phyloP scores from a whole-genome alignment of 2,888 invertebrate genomes.

The Caenorhabditis panamensis region DNA sequence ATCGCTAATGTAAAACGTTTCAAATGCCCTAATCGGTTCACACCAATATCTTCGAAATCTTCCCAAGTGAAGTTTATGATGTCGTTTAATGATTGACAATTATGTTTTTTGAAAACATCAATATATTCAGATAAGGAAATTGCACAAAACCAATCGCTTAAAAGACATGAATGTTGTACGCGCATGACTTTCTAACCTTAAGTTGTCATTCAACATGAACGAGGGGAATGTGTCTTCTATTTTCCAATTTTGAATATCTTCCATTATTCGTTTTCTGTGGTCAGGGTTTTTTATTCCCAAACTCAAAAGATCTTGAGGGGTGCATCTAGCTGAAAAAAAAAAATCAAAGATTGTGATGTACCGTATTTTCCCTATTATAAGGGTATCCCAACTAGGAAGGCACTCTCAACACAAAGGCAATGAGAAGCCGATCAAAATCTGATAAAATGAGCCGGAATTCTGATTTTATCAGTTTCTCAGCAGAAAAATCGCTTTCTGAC shows the following conservation, averaged over 20 bases:
- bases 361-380: too few relatives aligned
- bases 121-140: conserved; percentile 94
- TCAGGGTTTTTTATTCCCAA: conserved; percentile 94
- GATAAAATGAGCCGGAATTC: too few relatives aligned
- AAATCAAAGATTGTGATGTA: too few relatives aligned
- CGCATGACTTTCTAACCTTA: conserved; percentile 45
- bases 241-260: conserved; percentile 88
- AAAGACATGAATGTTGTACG: too few relatives aligned
- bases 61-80: conserved; percentile 98
- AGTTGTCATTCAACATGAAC: conserved; percentile 54
- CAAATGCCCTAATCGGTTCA: conserved; percentile 89
- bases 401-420: too few relatives aligned
- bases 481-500: too few relatives aligned
- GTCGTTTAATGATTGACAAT: conserved; percentile 92
- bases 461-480: too few relatives aligned
- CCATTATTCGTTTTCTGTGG: conserved; percentile 95
- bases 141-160: conserved; percentile 91
- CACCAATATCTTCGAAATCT: conserved; percentile 94
- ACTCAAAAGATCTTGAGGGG: conserved; percentile 90
- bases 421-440: too few relatives aligned
- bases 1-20: conserved; percentile 97
- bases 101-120: conserved; percentile 91
- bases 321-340: conserved; percentile 89
- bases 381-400: too few relatives aligned
- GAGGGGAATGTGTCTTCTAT: conserved; percentile 74